Percentiles rank a stretch among this genome's conserved stretches.
These are phyloP conservation scores for Caradrina kadenii DNA, from an alignment of 2,888 invertebrate genomes.

Conservation along the genomic window DNA sequence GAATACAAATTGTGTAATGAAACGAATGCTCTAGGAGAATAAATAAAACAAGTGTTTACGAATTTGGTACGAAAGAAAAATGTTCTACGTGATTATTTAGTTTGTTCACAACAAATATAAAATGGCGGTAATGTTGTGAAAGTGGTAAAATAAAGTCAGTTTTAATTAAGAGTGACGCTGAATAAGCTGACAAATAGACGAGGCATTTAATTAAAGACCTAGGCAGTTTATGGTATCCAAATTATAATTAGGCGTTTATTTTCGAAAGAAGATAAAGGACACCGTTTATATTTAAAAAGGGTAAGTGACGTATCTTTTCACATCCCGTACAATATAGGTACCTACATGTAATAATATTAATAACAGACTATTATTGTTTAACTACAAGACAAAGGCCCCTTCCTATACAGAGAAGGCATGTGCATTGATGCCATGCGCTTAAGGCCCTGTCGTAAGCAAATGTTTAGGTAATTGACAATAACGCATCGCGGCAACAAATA, in stretches of 20 bases:
- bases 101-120: constrained; percentile 18
- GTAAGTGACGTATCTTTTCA: no score
- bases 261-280: no score
- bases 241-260: background rate
- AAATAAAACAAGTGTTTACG: constrained; percentile 55
- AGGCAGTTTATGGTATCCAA: background rate
- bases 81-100: constrained; percentile 43
- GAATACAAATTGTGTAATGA: constrained; percentile 78
- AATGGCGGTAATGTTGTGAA: constrained; percentile 28
- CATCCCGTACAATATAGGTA: no score
- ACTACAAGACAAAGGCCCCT: no score
- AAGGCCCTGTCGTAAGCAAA: no score
- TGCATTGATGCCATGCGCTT: no score
- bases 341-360: no score
- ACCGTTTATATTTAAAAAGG: no score
- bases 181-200: background rate
- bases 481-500: no score
- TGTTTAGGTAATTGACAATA: no score
- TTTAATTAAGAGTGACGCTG: constrained; percentile 33
- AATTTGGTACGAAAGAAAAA: constrained; percentile 49
- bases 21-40: constrained; percentile 52
- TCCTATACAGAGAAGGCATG: no score
- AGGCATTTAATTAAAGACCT: background rate
- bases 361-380: no score
- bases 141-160: constrained; percentile 36